These are phyloP conservation scores for Belgica antarctica DNA, from an alignment of 2,888 invertebrate species.

Conservation along the genomic window DNA sequence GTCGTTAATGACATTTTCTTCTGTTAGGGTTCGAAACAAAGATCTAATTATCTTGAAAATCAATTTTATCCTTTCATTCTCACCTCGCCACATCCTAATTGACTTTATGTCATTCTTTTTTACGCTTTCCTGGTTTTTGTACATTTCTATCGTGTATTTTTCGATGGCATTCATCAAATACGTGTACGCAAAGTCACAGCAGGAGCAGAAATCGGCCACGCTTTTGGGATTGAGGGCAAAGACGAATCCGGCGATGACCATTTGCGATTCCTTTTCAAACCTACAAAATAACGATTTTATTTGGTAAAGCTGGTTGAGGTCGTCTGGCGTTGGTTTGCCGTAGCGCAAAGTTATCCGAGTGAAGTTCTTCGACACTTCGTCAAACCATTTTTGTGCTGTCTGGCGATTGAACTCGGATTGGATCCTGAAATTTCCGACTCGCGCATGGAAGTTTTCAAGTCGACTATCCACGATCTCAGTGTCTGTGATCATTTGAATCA, in stretches of 20 bases:
- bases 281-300: constrained; percentile 26
- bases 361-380: neutral
- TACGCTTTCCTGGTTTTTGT: neutral
- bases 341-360: constrained; percentile 12
- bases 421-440: constrained; percentile 19
- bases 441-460: constrained; percentile 19
- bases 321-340: neutral
- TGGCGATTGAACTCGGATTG: constrained; percentile 28
- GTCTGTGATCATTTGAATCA: constrained; percentile 3
- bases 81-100: constrained; percentile 32
- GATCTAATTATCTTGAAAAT: too few species aligned
- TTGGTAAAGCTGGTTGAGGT: constrained; percentile 1
- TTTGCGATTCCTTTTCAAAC: neutral
- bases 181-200: constrained; percentile 18
- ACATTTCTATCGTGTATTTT: constrained; percentile 25
- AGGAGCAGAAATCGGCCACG: constrained; percentile 6
- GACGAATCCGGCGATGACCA: neutral
- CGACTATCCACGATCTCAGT: constrained; percentile 7
- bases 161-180: constrained; percentile 16
- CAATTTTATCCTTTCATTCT: neutral
- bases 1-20: constrained; percentile 6
- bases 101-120: neutral
- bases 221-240: constrained; percentile 29
- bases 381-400: constrained; percentile 26
- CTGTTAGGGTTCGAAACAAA: too few species aligned